phyloP scores from a whole-genome alignment of 2,113 vertebrate species.

The Heterotis niloticus region DNA sequence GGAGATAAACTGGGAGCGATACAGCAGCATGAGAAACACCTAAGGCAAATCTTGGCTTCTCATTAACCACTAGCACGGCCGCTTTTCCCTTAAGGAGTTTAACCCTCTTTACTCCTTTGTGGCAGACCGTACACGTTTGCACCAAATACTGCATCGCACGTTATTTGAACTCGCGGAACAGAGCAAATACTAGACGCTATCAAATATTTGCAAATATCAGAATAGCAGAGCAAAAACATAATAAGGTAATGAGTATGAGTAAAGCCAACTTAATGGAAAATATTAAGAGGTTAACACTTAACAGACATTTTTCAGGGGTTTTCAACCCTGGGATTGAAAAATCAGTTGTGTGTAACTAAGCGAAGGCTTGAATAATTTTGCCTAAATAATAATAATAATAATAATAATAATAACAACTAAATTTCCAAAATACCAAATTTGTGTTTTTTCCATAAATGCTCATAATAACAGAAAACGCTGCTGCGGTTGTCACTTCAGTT shows the following conservation, averaged over 20 bases:
- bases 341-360: background rate
- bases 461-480: no score
- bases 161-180: no score
- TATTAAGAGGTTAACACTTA: background rate
- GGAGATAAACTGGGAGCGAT: conserved; percentile 35
- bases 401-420: no score
- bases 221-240: background rate
- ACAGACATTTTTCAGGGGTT: no score
- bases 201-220: no score
- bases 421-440: no score
- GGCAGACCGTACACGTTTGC: background rate
- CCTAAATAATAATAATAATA: no score
- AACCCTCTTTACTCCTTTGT: background rate
- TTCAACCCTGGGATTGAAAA: no score
- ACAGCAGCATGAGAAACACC: conserved; percentile 40
- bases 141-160: background rate
- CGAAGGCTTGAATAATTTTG: background rate
- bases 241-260: background rate
- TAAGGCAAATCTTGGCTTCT: conserved; percentile 50
- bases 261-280: background rate
- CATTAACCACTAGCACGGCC: conserved; percentile 43
- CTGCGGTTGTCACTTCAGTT: no score
- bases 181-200: no score
- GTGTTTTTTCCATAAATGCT: no score
- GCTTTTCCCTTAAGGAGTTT: conserved; percentile 28